Base-by-base conservation (phyloP, 2,113 vertebrate genomes). In the Sylvietta virens region DNA sequence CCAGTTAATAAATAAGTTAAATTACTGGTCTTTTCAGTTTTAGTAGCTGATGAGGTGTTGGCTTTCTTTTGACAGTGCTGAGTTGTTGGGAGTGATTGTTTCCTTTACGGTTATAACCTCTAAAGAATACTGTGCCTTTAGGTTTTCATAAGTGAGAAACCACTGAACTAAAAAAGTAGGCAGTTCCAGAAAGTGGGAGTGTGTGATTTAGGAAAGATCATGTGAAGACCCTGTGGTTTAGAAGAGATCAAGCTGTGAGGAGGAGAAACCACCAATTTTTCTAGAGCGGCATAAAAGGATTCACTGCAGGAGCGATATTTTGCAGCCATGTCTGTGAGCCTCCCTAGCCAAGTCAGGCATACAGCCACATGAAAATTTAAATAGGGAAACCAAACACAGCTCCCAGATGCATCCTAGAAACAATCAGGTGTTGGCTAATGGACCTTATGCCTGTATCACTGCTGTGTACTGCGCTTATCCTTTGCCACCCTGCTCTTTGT, bases 101-200 rank as follows among this genome's bases (percentile, higher is more conserved):
- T 67, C 86, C 89, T 77, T 91, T 42, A 35, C 3, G 5, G 24
- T 73, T 62, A n/a, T 65, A 94, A 76, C 24, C 81, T 84, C 78
- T 65, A 42, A 91, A n/a, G 78, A 92, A 58, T 79, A 67, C 20
- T 31, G 33, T 39, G 31, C 62, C 62, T 50, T 76, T 82, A 45
- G 7, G 33, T 87, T 94, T 92, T 91, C 66, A 58, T 87, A 82
- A 61, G 57, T 80, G 91, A 88, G 74, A 90, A 92, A 83, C 45
- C 22, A 51, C 33, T 48, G 71, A 90, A 72, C 56, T 70, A 23
- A 79, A 87, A 72, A 57, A 62, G 47, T 44, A 66, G 28, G 47
- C 67, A 73, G 14, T 44, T 88, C 44, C 39, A 47, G 74, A 62
- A 62, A 90, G 26, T 26, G 19, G 33, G 35, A 76, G 26, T 35